A percentile compares a stretch with the other conserved stretches of the same genome.
These are phyloP conservation scores for Elysia crispata DNA, from an alignment of 2,888 invertebrate genomes.

Conservation along the genomic window DNA sequence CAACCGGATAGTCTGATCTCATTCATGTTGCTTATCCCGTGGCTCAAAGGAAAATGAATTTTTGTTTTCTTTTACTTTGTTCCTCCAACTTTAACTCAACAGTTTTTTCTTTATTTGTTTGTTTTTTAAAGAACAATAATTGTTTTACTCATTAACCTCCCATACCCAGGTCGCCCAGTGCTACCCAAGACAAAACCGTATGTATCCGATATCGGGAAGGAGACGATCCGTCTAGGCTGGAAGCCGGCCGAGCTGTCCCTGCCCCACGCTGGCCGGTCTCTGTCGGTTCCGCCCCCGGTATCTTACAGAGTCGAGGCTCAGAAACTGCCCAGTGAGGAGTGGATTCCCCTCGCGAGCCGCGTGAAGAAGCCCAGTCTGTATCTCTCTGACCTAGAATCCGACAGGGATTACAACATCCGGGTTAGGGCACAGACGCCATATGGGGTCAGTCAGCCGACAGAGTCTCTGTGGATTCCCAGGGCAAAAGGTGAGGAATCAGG, in stretches of 20 bases:
- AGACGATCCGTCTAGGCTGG: constrained; percentile 70
- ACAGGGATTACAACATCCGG: constrained; percentile 96
- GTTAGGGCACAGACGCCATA: constrained; percentile 97
- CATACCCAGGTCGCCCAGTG: constrained; percentile 61
- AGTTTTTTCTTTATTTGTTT: no score
- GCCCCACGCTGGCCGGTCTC: constrained; percentile 28
- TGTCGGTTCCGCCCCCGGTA: constrained; percentile 54
- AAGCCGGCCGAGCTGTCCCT: constrained; percentile 63
- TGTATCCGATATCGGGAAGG: constrained; percentile 68
- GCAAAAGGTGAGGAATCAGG: constrained; percentile 62
- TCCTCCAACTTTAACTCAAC: no score
- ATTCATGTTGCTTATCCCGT: no score
- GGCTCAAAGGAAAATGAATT: no score
- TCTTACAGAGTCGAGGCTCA: constrained; percentile 68
- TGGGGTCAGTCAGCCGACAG: constrained; percentile 97
- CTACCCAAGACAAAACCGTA: constrained; percentile 65
- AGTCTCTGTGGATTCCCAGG: constrained; percentile 81
- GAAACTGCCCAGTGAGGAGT: constrained; percentile 62
- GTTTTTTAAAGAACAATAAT: no score
- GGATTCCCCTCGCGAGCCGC: constrained; percentile 65
- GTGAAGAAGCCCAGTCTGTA: constrained; percentile 68
- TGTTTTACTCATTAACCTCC: background rate
- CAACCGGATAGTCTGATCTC: no score
- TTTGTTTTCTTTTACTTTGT: no score
- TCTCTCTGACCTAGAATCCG: constrained; percentile 84